Evolutionary conservation across 2,797 vertebrate genomes (phyloP).

Genomic region (Hybognathus amarus): DNA sequence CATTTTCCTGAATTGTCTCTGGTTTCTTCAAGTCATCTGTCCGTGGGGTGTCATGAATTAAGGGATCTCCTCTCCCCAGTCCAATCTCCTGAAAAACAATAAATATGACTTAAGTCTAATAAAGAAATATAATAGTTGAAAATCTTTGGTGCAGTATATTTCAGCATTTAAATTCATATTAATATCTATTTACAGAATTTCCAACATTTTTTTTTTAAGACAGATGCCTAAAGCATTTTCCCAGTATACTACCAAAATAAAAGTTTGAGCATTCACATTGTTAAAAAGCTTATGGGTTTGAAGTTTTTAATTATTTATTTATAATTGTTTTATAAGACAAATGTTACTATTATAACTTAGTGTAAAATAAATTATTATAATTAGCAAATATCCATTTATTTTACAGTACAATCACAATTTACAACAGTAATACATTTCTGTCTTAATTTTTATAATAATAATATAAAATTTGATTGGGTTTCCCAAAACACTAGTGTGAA

Average conservation of each 20-base stretch:
- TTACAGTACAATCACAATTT: not conserved
- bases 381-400: not conserved
- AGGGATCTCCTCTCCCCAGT: slow-evolving; percentile 16
- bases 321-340: not conserved
- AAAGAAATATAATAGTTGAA: not conserved
- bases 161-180: not conserved
- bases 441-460: not conserved
- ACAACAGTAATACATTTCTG: not conserved
- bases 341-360: not conserved
- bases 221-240: not conserved
- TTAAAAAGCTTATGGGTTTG: not conserved
- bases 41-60: slow-evolving; percentile 23
- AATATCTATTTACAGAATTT: not conserved
- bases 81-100: slow-evolving; percentile 55
- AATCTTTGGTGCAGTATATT: not conserved
- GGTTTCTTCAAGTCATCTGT: not conserved
- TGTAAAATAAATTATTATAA: not conserved
- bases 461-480: not conserved
- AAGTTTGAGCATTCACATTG: not conserved
- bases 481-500: not conserved
- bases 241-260: not conserved
- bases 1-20: slow-evolving; percentile 34
- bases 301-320: not conserved
- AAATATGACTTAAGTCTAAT: not conserved
- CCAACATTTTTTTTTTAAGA: too few species aligned